Base-by-base conservation (phyloP, 2,113 vertebrate species). In the Hypomesus transpacificus region DNA sequence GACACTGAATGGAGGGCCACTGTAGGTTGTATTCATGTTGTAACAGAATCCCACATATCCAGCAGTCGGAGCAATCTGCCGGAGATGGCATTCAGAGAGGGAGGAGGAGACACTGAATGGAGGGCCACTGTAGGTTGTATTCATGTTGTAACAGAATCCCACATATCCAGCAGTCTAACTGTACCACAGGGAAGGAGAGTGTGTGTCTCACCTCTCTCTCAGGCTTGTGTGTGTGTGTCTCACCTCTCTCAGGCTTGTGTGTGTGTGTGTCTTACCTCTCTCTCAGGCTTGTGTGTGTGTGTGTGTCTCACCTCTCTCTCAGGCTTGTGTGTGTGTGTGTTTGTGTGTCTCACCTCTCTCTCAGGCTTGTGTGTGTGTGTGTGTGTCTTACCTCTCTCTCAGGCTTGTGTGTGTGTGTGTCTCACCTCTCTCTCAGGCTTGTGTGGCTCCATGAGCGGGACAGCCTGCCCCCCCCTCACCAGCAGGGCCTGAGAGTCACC, bases 401-500 rank as follows among this genome's bases (percentile, higher is more conserved):
- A 50, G 56, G 3, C n/a, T 1, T 24, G 24, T 24, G 24, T 24
- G 24, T 24, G 24, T 24, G 24, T 24, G 24, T 16, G 9, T 59
- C 3, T 21, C 66, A 98, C 97, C 91, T 95, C 94, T 90, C 95
- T 89, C 70, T 99, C 96, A 0, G 96, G 96, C 79, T 94, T 98
- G 84, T 99, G 97, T 8, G 97, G 95, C 28, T 97, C 94, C 96
- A 98, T 97, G 54, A 99, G 88, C 0, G 89, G 91, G 50, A 98
- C 87, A 3, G 86, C 91, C 66, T 88, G 88, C 14, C 94, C 94
- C 31, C 90, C 87, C 74, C 90, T 88, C 79, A 99, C 95, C 73
- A 99, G 88, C 78, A 97, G 82, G 21, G 92, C 94, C 82, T 98
- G 96, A 0, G 96, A 99, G 88, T 98, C 97, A 26, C 97, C 97